Conservation (phyloP, 2,888 invertebrate species). For the Stenurella melanura region DNA sequence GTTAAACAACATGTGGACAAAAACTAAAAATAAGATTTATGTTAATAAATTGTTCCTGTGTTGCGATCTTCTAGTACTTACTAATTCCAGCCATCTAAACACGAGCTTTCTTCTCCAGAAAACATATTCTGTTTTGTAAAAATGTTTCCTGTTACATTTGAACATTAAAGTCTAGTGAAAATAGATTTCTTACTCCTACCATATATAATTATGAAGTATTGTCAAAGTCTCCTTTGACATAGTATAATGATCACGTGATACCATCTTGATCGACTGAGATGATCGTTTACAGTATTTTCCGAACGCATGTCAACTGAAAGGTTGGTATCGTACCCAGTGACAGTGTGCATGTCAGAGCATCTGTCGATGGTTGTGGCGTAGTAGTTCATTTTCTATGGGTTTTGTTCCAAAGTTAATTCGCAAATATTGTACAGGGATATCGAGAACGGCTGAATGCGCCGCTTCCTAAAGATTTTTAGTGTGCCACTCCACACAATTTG, state of each 20-base stretch:
- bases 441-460: no score
- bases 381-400: no score
- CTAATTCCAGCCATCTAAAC: conserved; percentile 39
- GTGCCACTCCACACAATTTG: no score
- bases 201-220: neutral
- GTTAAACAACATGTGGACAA: conserved; percentile 14
- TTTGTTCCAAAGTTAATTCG: no score
- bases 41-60: neutral
- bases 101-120: conserved; percentile 4
- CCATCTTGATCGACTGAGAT: neutral
- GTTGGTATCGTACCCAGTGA: no score
- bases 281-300: no score
- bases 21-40: conserved; percentile 1
- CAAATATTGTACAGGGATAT: no score
- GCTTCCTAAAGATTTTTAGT: no score
- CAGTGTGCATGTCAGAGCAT: no score
- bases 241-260: no score
- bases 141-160: neutral
- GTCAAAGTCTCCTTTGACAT: neutral
- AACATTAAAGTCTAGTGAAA: neutral
- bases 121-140: conserved; percentile 10
- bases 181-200: neutral
- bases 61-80: neutral
- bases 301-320: no score
- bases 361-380: no score